Percentiles rank a stretch among this genome's conserved stretches.
phyloP scores from a whole-genome alignment of 2,113 vertebrate genomes.

The Leptobrachium ailaonicum region DNA sequence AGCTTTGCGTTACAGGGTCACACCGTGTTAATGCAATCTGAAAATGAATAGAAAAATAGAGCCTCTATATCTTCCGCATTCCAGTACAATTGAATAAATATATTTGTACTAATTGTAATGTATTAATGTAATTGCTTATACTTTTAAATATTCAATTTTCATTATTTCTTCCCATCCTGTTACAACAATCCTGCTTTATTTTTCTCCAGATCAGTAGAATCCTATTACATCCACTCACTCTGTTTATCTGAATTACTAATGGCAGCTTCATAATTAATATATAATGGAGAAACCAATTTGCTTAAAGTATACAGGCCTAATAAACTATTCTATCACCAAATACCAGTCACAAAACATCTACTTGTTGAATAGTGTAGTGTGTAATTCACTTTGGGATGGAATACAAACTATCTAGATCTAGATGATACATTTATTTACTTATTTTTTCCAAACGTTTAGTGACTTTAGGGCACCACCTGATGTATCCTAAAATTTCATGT shows the following conservation, averaged over 20 bases:
- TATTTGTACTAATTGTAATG: neutral
- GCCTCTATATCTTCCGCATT: too few relatives aligned
- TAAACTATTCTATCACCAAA: neutral
- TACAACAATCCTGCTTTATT: slow-evolving; percentile 7
- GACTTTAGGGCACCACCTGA: too few relatives aligned
- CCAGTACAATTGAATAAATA: too few relatives aligned
- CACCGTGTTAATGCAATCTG: too few relatives aligned
- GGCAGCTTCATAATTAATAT: neutral
- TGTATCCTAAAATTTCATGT: too few relatives aligned
- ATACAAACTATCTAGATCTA: too few relatives aligned
- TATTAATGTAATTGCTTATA: neutral
- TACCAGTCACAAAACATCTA: neutral
- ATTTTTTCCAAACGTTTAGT: too few relatives aligned
- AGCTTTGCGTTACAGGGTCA: too few relatives aligned
- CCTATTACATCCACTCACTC: neutral
- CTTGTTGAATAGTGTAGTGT: too few relatives aligned
- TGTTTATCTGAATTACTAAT: neutral
- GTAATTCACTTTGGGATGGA: too few relatives aligned
- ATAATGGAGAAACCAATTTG: slow-evolving; percentile 7
- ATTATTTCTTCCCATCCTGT: slow-evolving; percentile 2
- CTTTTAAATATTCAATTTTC: neutral
- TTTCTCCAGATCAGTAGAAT: neutral
- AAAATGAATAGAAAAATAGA: too few relatives aligned
- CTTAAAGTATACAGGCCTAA: neutral
- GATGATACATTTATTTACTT: too few relatives aligned